Conservation (phyloP, 2,888 invertebrate genomes). For the Drosophila monieri region DNA sequence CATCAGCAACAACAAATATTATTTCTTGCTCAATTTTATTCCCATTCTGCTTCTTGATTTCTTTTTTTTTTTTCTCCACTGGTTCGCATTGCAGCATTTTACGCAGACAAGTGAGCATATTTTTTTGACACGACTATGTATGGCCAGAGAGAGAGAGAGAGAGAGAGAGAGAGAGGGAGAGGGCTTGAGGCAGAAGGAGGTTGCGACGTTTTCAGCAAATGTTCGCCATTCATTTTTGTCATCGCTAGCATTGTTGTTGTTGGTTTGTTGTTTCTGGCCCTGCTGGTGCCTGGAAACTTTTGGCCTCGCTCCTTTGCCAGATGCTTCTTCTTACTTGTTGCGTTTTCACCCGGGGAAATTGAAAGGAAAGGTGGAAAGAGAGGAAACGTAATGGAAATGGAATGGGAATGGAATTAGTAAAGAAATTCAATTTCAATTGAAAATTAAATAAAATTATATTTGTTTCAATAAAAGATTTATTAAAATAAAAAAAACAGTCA, state of each 20-base stretch:
- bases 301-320: conserved; percentile 47
- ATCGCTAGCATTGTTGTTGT: conserved; percentile 24
- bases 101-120: conserved; percentile 56
- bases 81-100: conserved; percentile 77
- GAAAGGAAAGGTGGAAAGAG: not conserved
- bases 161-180: not conserved
- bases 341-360: conserved; percentile 38
- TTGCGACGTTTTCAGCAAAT: conserved; percentile 53
- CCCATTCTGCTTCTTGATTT: conserved; percentile 21
- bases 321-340: conserved; percentile 75
- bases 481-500: not conserved
- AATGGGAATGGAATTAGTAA: conserved; percentile 11
- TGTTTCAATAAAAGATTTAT: too few species aligned
- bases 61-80: conserved; percentile 39
- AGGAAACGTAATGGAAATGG: conserved; percentile 8
- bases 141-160: not conserved
- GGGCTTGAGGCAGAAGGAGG: conserved; percentile 24
- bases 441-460: not conserved
- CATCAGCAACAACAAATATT: conserved; percentile 46
- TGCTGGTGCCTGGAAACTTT: conserved; percentile 54
- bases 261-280: conserved; percentile 26
- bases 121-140: conserved; percentile 12
- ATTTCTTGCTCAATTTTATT: conserved; percentile 38
- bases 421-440: not conserved
- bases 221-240: conserved; percentile 48